Evolutionary conservation across 2,888 invertebrate genomes (phyloP), one percentile per base, ranked within the genome.

Genomic region (Spisula subtruncata): DNA sequence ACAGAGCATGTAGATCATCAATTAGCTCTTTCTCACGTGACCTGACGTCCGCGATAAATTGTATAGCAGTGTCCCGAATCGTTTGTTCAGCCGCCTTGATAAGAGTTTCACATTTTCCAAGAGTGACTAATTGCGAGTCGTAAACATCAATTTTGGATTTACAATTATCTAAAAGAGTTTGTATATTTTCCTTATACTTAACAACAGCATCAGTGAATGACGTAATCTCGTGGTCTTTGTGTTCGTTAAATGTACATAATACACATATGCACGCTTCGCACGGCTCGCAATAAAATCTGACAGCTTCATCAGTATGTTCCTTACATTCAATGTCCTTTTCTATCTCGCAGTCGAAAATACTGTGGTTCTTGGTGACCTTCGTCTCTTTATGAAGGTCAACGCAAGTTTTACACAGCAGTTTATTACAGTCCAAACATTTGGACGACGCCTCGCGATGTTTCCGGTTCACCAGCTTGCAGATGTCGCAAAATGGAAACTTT

Each of bases 251-350:
- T 8, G 97, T 97, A 91, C 97, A 97, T 81, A 97, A 94, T 35
- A 97, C 96, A 93, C 97, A 97, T 88, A 97, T 96, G 92, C 97
- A 97, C 8, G 96, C 93, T 90, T 96, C 96, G 91, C 97, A 97
- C 0, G 96, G 96, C 93, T 97, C 97, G 89, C 97, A 97, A 93
- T 96, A 97, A 93, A 97, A 97, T 25, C 97, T 91, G 16, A 96
- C 96, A n/a, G 96, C 96, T 91, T 96, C 97, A 32, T 96, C 96
- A 85, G 95, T 94, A 90, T 97, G 97, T 83, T 96, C 96, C 89
- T 96, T 96, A 93, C 97, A 97, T 86, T 96, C 96, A 51, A 97
- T 96, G 92, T 97, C 97, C 91, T 97, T 96, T 94, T 97, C 97
- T 75, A 97, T 97, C 91, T 96, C 96, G 16, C 96, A 95, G 90